phyloP scores from a whole-genome alignment of 2,113 vertebrate species.

The Alosa alosa region DNA sequence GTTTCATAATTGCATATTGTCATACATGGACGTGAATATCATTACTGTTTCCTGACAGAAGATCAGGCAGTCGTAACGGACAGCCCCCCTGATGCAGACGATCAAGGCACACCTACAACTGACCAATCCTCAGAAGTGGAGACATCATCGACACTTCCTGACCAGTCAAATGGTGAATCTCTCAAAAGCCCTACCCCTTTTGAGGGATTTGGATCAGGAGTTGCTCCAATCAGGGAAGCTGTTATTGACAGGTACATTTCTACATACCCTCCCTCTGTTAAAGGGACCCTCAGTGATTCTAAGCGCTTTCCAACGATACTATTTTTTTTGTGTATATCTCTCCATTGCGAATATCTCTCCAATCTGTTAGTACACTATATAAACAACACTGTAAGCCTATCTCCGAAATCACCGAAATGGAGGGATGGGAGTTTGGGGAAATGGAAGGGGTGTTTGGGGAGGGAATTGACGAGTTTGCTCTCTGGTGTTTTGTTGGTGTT shows the following conservation, averaged over 20 bases:
- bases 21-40: background rate
- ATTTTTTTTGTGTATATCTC: no score
- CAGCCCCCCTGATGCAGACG: conserved; percentile 41
- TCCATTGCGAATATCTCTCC: no score
- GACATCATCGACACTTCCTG: conserved; percentile 30
- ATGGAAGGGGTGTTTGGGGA: no score
- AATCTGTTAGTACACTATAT: no score
- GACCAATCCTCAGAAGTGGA: conserved; percentile 52
- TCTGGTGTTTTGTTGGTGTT: no score
- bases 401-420: no score
- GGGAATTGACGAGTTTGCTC: no score
- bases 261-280: background rate
- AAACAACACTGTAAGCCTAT: no score
- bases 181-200: conserved; percentile 46
- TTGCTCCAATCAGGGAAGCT: conserved; percentile 74
- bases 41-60: background rate
- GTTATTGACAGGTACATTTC: conserved; percentile 63
- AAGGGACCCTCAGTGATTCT: no score
- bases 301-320: no score
- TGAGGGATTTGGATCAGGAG: conserved; percentile 67
- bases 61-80: conserved; percentile 48
- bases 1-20: background rate
- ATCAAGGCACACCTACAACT: conserved; percentile 47
- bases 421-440: no score
- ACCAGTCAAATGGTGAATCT: conserved; percentile 46